Conservation (phyloP, 2,888 invertebrate species). For the Eristalis intricaria region DNA sequence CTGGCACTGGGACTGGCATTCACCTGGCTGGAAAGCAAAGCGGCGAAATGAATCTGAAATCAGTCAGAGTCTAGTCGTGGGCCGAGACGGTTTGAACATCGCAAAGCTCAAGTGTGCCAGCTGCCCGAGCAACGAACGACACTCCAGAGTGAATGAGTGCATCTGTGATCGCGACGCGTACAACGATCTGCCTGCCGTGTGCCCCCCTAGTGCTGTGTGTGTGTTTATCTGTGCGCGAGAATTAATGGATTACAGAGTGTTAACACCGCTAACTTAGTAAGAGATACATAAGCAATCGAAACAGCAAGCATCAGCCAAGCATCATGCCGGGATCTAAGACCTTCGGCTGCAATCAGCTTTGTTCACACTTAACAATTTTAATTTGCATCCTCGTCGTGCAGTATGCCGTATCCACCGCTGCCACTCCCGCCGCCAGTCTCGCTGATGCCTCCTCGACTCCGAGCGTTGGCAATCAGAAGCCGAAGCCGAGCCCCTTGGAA, state of each 20-base stretch:
- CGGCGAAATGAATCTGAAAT: slow-evolving; percentile 49
- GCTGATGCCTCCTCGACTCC: neutral
- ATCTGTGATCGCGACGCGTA: slow-evolving; percentile 47
- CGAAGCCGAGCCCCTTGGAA: slow-evolving; percentile 7
- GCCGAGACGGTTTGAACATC: slow-evolving; percentile 62
- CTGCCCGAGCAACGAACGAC: slow-evolving; percentile 17
- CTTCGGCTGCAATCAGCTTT: slow-evolving; percentile 53
- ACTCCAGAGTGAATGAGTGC: slow-evolving; percentile 17
- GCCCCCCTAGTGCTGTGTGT: slow-evolving; percentile 14
- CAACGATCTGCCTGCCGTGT: slow-evolving; percentile 9
- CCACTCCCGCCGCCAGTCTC: neutral
- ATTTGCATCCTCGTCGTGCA: slow-evolving; percentile 66
- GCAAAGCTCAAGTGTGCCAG: slow-evolving; percentile 24
- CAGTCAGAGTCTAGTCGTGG: slow-evolving; percentile 69
- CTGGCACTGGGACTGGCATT: neutral
- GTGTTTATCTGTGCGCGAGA: slow-evolving; percentile 19
- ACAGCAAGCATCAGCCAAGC: slow-evolving; percentile 5
- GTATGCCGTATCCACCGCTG: slow-evolving; percentile 34
- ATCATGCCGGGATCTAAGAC: slow-evolving; percentile 60
- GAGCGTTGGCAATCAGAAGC: slow-evolving; percentile 18
- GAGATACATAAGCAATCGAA: slow-evolving; percentile 44
- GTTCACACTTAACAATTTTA: slow-evolving; percentile 66
- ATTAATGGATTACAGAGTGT: slow-evolving; percentile 70
- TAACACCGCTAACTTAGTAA: slow-evolving; percentile 62
- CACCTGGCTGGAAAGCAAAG: slow-evolving; percentile 32